Conservation (phyloP, 1,140 invertebrate species). For the Bombus huntii region DNA sequence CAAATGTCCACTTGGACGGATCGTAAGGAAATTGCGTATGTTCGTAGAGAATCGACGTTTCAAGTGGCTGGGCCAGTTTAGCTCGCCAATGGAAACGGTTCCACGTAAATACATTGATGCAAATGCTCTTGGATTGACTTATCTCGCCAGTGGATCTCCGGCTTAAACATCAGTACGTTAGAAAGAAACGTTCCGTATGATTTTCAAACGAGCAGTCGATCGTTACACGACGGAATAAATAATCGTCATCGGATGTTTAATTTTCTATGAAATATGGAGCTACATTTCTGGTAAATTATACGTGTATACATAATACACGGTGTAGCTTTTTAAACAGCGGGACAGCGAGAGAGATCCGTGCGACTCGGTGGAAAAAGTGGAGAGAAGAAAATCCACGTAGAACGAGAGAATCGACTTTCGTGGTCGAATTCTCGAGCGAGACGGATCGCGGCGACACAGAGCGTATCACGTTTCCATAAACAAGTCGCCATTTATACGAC, state of each 20-base stretch:
- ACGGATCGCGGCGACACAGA: background rate
- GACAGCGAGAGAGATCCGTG: background rate
- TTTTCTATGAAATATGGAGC: background rate
- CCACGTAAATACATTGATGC: no score
- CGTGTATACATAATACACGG: fast-evolving
- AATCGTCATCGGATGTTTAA: background rate
- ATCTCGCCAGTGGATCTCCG: no score
- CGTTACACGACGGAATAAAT: no score
- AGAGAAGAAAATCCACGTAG: background rate
- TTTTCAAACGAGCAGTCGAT: no score
- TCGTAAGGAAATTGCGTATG: no score
- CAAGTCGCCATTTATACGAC: constrained; percentile 48
- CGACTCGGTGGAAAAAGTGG: background rate
- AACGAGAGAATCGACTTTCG: background rate
- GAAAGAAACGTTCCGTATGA: no score
- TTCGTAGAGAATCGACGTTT: no score
- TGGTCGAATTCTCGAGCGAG: background rate
- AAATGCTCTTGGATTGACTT: no score
- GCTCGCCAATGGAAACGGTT: no score
- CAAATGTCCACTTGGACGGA: no score
- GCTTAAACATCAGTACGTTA: no score
- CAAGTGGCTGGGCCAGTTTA: no score
- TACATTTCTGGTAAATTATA: background rate
- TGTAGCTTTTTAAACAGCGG: background rate
- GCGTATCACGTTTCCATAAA: constrained; percentile 57